These are phyloP conservation scores for Coreoperca whiteheadi DNA, from an alignment of 2,113 vertebrate genomes.

Conservation along the genomic window DNA sequence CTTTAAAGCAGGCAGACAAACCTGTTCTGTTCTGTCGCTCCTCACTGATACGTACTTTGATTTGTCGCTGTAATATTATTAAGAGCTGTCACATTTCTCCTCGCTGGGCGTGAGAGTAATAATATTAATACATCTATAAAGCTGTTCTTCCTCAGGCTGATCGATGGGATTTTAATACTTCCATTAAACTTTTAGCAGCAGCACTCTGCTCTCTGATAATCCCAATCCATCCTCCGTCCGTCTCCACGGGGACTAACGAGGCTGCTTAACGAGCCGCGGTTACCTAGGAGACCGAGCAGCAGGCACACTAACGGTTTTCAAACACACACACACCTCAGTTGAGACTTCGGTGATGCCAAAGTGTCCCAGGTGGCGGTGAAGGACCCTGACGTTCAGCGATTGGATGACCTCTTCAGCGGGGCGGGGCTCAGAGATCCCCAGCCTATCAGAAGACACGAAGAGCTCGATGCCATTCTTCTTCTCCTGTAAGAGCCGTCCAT, in stretches of 20 bases:
- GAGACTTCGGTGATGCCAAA: slow-evolving; percentile 93
- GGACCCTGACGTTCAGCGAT: slow-evolving; percentile 91
- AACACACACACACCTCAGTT: slow-evolving; percentile 83
- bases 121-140: slow-evolving; percentile 41
- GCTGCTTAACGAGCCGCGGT: slow-evolving; percentile 10
- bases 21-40: neutral
- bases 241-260: slow-evolving; percentile 30
- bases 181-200: slow-evolving; percentile 56
- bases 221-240: slow-evolving; percentile 33
- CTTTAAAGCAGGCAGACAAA: neutral
- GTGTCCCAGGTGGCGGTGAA: slow-evolving; percentile 90
- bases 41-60: neutral
- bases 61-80: slow-evolving; percentile 17
- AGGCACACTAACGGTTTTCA: neutral
- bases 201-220: slow-evolving; percentile 46
- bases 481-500: slow-evolving; percentile 77
- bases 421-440: slow-evolving; percentile 85
- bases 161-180: slow-evolving; percentile 53
- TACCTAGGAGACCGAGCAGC: neutral
- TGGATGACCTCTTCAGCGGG: slow-evolving; percentile 91
- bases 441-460: slow-evolving; percentile 90
- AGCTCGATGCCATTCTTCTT: slow-evolving; percentile 93
- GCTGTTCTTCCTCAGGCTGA: slow-evolving; percentile 42
- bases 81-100: slow-evolving; percentile 32
- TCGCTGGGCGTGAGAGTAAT: slow-evolving; percentile 4